Evolutionary conservation across 2,888 invertebrate genomes (phyloP).

Genomic region (Acronicta psi): DNA sequence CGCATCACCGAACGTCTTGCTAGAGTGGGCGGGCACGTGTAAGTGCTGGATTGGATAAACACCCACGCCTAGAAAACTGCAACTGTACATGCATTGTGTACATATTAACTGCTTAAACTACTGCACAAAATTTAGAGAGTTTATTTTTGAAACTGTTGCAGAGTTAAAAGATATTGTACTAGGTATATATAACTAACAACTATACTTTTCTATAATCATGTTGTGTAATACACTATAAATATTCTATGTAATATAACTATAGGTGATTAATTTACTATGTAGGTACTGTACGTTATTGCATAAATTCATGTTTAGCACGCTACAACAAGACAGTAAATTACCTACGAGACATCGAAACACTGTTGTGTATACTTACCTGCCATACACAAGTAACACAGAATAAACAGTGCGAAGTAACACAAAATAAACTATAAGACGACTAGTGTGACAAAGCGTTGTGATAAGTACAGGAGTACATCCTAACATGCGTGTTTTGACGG

Average conservation of each 20-base stretch:
- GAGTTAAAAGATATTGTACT: no score
- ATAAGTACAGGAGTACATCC: conserved; percentile 60
- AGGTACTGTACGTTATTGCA: neutral
- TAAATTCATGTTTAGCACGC: neutral
- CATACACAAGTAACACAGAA: no score
- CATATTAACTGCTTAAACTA: neutral
- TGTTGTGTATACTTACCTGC: no score
- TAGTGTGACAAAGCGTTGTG: conserved; percentile 26
- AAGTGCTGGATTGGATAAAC: conserved; percentile 15
- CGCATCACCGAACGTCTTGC: conserved; percentile 27
- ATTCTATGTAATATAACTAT: no score
- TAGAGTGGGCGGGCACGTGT: conserved; percentile 38
- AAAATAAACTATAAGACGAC: conserved; percentile 25
- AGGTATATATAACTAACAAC: no score
- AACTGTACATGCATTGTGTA: neutral
- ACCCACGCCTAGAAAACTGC: conserved; percentile 5
- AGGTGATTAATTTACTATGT: no score
- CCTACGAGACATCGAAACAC: conserved; percentile 25
- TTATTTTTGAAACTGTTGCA: no score
- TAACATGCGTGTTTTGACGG: conserved; percentile 78
- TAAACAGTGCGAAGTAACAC: conserved; percentile 25
- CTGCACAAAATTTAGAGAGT: no score
- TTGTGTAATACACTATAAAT: no score
- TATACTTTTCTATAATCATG: no score
- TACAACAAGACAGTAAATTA: neutral